Base-by-base conservation (phyloP, 2,113 vertebrate genomes). In the Amblyopsis rosae region DNA sequence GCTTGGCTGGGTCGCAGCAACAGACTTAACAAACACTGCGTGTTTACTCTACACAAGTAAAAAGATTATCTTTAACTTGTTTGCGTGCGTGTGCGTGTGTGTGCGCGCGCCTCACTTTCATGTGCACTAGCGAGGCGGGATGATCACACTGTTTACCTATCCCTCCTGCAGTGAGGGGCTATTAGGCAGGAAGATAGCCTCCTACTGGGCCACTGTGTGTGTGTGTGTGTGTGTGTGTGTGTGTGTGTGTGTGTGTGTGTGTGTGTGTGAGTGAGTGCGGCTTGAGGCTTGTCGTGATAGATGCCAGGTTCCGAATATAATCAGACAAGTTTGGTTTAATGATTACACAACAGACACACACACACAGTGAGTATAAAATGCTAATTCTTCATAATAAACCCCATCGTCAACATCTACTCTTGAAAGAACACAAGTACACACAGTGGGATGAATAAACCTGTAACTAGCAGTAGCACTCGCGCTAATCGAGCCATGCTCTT, bases 1-100 rank as follows among this genome's bases (percentile, higher is more conserved):
- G 59, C 76, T 83, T 82, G 84, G 82, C 86, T 81, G 59, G 59
- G 74, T 70, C 72, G 56, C 45, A 57, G 73, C 82, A 66, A 64
- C 78, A 80, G 84, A 84, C 84, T 79, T 80, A 82, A 82, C 86
- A 87, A 86, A 89, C 79, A 78, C 49, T 79, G 59, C 33, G 54
- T 85, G 82, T 86, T 88, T 85, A 75, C 81, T 71, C 81, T 73
- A 76, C 82, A 70, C 81, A 74, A 76, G 82, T 69, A 76, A 81
- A 86, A 88, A 80, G 82, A 88, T 78, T 76, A 84, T 86, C 76
- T 75, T 64, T 66, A 84, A 81, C 74, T 83, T 81, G 73, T 77
- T 10, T 12, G 50, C 46, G 56, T 59, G 63, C 73, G 64, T 5
- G 71, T 58, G 61, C 59, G 16, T 9, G 45, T 71, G 60, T 63